A percentile compares a stretch with the other conserved stretches of the same genome.
phyloP scores from a whole-genome alignment of 2,113 vertebrate genomes.

The Anseranas semipalmata region DNA sequence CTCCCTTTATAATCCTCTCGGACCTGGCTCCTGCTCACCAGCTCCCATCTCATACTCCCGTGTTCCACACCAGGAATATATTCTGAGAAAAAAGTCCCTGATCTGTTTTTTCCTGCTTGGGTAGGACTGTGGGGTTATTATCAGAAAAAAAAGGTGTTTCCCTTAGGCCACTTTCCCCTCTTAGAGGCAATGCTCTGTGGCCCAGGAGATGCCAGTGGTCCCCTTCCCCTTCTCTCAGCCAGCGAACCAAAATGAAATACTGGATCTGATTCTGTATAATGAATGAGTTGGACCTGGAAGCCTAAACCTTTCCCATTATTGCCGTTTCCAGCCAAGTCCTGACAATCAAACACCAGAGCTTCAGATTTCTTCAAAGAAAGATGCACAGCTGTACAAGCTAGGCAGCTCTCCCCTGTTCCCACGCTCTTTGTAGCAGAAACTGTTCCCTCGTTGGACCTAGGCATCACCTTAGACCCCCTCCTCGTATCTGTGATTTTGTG shows the following conservation, averaged over 20 bases:
- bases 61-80: neutral
- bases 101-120: neutral
- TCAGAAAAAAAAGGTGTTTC: neutral
- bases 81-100: neutral
- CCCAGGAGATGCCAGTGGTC: fast-evolving
- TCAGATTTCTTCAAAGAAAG: neutral
- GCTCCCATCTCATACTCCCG: neutral
- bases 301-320: neutral
- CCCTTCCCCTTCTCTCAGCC: neutral
- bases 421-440: neutral
- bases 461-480: neutral
- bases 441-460: neutral
- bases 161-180: neutral
- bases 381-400: neutral
- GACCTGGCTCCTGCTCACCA: neutral
- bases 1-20: neutral
- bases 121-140: neutral
- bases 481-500: neutral
- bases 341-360: neutral
- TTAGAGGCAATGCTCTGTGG: neutral
- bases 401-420: neutral
- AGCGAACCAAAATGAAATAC: neutral
- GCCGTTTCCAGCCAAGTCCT: neutral
- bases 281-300: neutral
- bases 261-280: neutral